Percentiles rank a stretch among this genome's conserved stretches.
phyloP scores from a whole-genome alignment of 2,888 invertebrate species.

The Scotopteryx bipunctaria region DNA sequence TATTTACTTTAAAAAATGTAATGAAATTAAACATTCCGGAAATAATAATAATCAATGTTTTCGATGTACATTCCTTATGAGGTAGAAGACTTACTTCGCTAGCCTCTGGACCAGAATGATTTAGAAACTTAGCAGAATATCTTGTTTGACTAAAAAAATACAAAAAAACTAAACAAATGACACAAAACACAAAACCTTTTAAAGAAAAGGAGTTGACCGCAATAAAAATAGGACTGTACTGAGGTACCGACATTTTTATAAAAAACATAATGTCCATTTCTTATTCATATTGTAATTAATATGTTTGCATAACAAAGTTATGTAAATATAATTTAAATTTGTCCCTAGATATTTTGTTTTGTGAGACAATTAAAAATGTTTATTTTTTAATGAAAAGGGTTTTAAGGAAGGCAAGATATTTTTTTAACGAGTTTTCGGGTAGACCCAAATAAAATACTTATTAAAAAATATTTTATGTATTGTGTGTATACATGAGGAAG shows the following conservation, averaged over 20 bases:
- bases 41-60: too few species aligned
- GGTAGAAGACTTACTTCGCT: too few species aligned
- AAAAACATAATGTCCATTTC: constrained; percentile 36
- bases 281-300: constrained; percentile 44
- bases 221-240: constrained; percentile 24
- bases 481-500: too few species aligned
- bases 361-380: neutral
- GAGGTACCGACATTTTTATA: constrained; percentile 32
- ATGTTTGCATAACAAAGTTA: constrained; percentile 58
- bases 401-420: neutral
- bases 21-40: too few species aligned
- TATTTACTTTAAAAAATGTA: too few species aligned
- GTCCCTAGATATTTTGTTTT: constrained; percentile 23
- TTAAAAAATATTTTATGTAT: too few species aligned
- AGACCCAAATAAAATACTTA: too few species aligned
- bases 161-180: constrained; percentile 1
- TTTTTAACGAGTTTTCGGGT: too few species aligned
- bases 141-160: neutral
- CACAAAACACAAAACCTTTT: constrained; percentile 15
- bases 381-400: constrained; percentile 2
- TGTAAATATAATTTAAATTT: constrained; percentile 32
- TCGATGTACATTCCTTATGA: too few species aligned
- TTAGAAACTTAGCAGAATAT: too few species aligned
- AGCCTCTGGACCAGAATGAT: too few species aligned
- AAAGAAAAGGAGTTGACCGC: constrained; percentile 15